Evolutionary conservation across 2,113 vertebrate genomes (phyloP).

Genomic region (Oncorhynchus masou): DNA sequence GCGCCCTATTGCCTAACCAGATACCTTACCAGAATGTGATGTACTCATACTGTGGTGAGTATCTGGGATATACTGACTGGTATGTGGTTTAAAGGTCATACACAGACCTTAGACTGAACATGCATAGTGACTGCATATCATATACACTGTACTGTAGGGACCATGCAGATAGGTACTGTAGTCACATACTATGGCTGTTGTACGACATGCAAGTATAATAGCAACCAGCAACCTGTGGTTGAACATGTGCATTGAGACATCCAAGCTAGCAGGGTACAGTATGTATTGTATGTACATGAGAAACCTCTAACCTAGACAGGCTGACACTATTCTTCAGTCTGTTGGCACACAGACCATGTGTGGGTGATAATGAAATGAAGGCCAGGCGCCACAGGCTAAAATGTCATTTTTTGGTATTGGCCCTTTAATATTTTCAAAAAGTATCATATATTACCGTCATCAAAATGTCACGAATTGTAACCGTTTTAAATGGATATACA

Average conservation of each 20-base stretch:
- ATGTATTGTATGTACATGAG: constrained; percentile 20
- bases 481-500: too few relatives aligned
- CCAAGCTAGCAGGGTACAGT: constrained; percentile 6
- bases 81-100: constrained; percentile 9
- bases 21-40: constrained; percentile 24
- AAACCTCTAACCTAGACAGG: constrained; percentile 6
- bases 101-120: constrained; percentile 24
- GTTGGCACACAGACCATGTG: constrained; percentile 10
- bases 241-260: constrained; percentile 17
- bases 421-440: too few relatives aligned
- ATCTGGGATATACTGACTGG: constrained; percentile 5
- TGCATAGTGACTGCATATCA: constrained; percentile 22
- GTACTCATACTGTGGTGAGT: constrained; percentile 7
- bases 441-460: too few relatives aligned
- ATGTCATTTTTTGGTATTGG: too few relatives aligned
- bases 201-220: constrained; percentile 7
- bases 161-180: constrained; percentile 16
- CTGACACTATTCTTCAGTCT: neutral
- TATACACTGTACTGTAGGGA: constrained; percentile 2
- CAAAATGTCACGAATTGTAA: too few relatives aligned
- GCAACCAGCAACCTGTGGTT: constrained; percentile 13
- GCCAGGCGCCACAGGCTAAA: too few relatives aligned
- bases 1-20: constrained; percentile 42
- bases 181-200: neutral
- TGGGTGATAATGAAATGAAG: too few relatives aligned